Conservation (phyloP, 2,797 vertebrate genomes). For the Miichthys miiuy region DNA sequence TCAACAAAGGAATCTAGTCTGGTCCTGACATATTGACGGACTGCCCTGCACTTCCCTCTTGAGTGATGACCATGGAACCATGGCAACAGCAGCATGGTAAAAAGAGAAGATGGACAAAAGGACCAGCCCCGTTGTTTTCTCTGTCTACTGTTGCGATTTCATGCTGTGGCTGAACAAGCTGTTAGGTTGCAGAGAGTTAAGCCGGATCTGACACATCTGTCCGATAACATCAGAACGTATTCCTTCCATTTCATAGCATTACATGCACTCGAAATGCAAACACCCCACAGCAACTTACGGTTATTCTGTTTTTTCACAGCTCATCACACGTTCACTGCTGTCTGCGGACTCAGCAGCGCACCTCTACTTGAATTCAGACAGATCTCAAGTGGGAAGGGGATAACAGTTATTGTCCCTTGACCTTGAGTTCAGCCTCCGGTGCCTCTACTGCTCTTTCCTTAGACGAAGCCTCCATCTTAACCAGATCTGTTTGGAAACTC, state of each 20-base stretch:
- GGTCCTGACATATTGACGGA: conserved; percentile 16
- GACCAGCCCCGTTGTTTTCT: conserved; percentile 33
- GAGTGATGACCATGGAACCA: conserved; percentile 39
- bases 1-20: conserved; percentile 10
- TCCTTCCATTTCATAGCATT: conserved; percentile 40
- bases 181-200: conserved; percentile 30
- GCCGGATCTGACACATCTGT: conserved; percentile 39
- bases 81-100: conserved; percentile 46
- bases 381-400: conserved; percentile 34
- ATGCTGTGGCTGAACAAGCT: conserved; percentile 35
- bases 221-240: conserved; percentile 35
- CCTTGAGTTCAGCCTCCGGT: conserved; percentile 39
- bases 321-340: conserved; percentile 14
- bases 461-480: conserved; percentile 21
- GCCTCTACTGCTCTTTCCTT: conserved; percentile 26
- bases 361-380: conserved; percentile 35
- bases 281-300: conserved; percentile 25
- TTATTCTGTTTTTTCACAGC: conserved; percentile 21
- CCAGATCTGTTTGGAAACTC: conserved; percentile 35
- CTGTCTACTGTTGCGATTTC: conserved; percentile 32
- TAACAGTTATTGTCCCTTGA: conserved; percentile 40
- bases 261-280: conserved; percentile 40
- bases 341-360: conserved; percentile 19
- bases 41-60: conserved; percentile 36
- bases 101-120: conserved; percentile 23